Conservation (phyloP, 2,797 vertebrate species). For the Steatocranus sp. region DNA sequence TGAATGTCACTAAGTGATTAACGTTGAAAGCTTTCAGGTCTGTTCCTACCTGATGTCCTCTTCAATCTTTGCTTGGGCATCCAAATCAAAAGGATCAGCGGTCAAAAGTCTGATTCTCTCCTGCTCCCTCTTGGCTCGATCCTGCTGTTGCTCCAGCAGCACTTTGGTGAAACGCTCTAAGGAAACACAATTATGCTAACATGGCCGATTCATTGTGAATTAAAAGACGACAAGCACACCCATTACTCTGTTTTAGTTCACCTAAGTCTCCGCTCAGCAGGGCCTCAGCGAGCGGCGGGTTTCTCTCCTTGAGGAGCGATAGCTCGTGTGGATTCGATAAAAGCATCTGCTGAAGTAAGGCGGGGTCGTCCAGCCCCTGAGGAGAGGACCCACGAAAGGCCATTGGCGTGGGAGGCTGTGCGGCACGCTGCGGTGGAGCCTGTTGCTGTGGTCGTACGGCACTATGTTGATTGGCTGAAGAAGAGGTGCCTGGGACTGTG, state of each 20-base stretch:
- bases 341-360: constrained; percentile 94
- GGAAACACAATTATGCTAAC: background rate
- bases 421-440: constrained; percentile 20
- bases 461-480: constrained; percentile 57
- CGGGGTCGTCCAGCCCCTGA: constrained; percentile 91
- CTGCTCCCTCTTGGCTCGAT: constrained; percentile 90
- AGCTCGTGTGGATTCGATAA: constrained; percentile 95
- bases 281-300: constrained; percentile 92
- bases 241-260: constrained; percentile 49
- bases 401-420: constrained; percentile 53
- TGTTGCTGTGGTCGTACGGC: constrained; percentile 57
- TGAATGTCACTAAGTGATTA: background rate
- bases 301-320: constrained; percentile 94
- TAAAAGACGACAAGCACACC: background rate
- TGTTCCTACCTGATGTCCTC: constrained; percentile 90
- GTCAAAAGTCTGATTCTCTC: constrained; percentile 94
- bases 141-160: constrained; percentile 93
- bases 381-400: constrained; percentile 77
- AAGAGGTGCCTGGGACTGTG: constrained; percentile 87
- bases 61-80: constrained; percentile 98
- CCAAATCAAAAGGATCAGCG: constrained; percentile 95
- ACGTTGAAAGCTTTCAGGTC: background rate
- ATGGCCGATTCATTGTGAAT: background rate
- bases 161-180: constrained; percentile 94
- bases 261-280: constrained; percentile 95